These are phyloP conservation scores for Philonicus albiceps DNA, from an alignment of 2,888 invertebrate species.

Conservation along the genomic window DNA sequence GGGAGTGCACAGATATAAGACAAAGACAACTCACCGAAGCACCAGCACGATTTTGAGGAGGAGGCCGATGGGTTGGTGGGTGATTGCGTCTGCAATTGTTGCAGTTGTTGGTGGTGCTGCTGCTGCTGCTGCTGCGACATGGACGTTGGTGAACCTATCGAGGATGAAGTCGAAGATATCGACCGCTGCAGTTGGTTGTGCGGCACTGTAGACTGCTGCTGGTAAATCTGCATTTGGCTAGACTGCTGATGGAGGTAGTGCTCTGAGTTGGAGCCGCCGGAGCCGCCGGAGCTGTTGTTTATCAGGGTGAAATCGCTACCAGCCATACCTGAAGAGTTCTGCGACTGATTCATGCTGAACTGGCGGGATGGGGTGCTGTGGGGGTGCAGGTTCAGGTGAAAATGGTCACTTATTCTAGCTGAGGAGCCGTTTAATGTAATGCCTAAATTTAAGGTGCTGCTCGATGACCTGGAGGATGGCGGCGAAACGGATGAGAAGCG, in stretches of 20 bases:
- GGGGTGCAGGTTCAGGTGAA: slow-evolving; percentile 14
- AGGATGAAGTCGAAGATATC: slow-evolving; percentile 54
- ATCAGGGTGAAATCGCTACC: slow-evolving; percentile 2
- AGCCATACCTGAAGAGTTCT: background rate
- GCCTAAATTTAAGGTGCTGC: slow-evolving; percentile 45
- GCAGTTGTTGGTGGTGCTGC: slow-evolving; percentile 4
- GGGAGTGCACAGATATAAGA: background rate
- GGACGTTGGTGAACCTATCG: slow-evolving; percentile 51
- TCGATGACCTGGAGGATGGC: slow-evolving; percentile 45
- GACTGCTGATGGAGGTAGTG: slow-evolving; percentile 39
- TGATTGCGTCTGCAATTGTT: slow-evolving; percentile 47
- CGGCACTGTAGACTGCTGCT: slow-evolving; percentile 50
- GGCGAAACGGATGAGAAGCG: slow-evolving; percentile 46
- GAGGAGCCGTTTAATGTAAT: slow-evolving; percentile 42
- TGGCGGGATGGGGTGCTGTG: slow-evolving; percentile 31
- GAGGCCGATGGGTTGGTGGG: slow-evolving; percentile 52
- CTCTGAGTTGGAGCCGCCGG: slow-evolving; percentile 2
- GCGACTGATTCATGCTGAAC: slow-evolving; percentile 32
- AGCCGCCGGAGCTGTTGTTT: too few species aligned
- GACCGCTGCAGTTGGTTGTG: slow-evolving; percentile 52
- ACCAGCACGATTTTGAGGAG: slow-evolving; percentile 60
- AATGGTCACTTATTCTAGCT: slow-evolving; percentile 42
- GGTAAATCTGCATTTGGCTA: slow-evolving; percentile 51
- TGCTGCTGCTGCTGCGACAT: slow-evolving; percentile 47
- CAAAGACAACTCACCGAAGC: slow-evolving; percentile 61